Conservation (phyloP, 1,140 invertebrate species). For the Zaprionus nigranus region DNA sequence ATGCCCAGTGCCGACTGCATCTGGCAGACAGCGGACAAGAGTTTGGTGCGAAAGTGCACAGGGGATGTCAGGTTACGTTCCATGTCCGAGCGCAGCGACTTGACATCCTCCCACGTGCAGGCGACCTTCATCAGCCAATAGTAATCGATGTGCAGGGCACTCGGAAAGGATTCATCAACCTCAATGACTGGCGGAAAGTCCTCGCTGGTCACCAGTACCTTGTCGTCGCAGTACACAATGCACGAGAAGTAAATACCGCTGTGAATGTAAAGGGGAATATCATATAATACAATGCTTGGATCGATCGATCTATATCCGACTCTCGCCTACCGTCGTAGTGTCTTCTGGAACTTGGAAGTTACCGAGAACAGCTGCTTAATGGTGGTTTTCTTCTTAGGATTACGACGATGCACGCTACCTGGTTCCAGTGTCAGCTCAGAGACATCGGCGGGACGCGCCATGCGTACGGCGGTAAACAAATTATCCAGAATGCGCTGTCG, state of each 20-base stretch:
- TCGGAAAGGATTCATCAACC: constrained; percentile 97
- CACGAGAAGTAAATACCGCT: constrained; percentile 96
- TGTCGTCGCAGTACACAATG: constrained; percentile 96
- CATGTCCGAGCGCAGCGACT: constrained; percentile 94
- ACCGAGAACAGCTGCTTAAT: constrained; percentile 97
- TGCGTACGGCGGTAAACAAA: constrained; percentile 89
- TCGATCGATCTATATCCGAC: background rate
- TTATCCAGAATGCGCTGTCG: constrained; percentile 90
- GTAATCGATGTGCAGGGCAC: constrained; percentile 95
- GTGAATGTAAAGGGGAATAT: background rate
- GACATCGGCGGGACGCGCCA: constrained; percentile 87
- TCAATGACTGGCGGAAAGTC: constrained; percentile 98
- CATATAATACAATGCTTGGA: background rate
- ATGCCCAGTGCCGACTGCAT: constrained; percentile 95
- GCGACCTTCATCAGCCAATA: constrained; percentile 99
- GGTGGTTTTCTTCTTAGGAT: constrained; percentile 93
- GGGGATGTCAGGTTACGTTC: constrained; percentile 96
- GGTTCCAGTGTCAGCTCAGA: constrained; percentile 86
- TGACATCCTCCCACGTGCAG: constrained; percentile 98
- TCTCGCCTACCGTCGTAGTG: constrained; percentile 89
- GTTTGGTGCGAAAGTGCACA: constrained; percentile 95
- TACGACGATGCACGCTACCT: constrained; percentile 87
- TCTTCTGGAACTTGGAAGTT: constrained; percentile 97
- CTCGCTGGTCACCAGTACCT: constrained; percentile 97
- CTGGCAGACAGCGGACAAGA: constrained; percentile 95